Percentiles rank a stretch among this genome's conserved stretches.
These are phyloP conservation scores for Pipistrellus nathusii DNA, from an alignment of 2,797 vertebrate species.

Conservation along the genomic window DNA sequence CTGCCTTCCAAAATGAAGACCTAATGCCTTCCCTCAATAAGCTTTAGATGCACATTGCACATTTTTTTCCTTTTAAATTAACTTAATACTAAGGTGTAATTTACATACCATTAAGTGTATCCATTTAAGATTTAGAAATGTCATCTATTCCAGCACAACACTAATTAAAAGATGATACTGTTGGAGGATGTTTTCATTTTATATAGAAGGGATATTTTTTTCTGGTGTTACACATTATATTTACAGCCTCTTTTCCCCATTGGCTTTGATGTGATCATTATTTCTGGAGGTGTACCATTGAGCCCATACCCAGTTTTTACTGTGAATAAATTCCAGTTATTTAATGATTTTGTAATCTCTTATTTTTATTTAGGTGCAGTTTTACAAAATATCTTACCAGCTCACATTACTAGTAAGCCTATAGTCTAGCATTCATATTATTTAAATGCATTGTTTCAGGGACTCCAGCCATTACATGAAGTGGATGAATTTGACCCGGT, in stretches of 20 bases:
- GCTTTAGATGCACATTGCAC: not conserved
- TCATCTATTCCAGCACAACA: not conserved
- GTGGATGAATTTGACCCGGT: conserved; percentile 43
- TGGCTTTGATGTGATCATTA: not conserved
- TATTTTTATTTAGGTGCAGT: not conserved
- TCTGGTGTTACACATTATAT: not conserved
- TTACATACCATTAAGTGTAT: not conserved
- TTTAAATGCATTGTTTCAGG: conserved; percentile 49
- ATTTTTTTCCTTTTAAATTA: conserved; percentile 34
- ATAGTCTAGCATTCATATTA: not conserved
- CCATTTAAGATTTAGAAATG: not conserved
- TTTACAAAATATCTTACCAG: not conserved
- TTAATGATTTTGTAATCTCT: not conserved
- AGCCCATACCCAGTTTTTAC: not conserved
- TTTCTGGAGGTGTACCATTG: not conserved
- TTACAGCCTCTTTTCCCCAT: not conserved
- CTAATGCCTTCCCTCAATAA: not conserved
- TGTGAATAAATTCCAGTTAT: not conserved
- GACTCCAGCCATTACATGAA: not conserved
- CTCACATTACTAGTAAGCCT: not conserved
- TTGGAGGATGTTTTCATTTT: conserved; percentile 24
- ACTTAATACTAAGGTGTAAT: not conserved
- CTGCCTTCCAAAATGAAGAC: not conserved
- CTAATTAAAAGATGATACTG: not conserved
- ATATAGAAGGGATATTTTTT: not conserved